These are phyloP conservation scores for Archips xylosteana DNA, from an alignment of 2,888 invertebrate genomes.

Conservation along the genomic window DNA sequence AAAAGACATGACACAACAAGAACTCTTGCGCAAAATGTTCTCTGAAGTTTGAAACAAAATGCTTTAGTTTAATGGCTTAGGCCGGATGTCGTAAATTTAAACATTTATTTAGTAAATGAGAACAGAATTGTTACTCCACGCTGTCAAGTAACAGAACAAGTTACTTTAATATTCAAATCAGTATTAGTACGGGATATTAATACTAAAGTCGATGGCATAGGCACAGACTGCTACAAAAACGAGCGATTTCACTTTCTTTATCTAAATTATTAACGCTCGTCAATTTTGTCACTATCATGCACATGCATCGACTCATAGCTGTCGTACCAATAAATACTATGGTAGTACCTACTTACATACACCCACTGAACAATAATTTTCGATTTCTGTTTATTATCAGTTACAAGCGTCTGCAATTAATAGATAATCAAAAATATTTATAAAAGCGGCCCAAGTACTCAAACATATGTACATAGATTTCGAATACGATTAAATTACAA, in stretches of 20 bases:
- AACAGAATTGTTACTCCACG: not conserved
- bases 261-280: not conserved
- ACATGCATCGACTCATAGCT: not conserved
- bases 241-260: not conserved
- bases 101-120: conserved; percentile 11
- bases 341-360: too few relatives aligned
- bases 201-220: not conserved
- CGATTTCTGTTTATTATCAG: not conserved
- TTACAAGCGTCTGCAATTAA: too few relatives aligned
- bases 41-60: conserved; percentile 1
- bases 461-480: not conserved
- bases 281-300: not conserved
- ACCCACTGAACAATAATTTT: not conserved
- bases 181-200: not conserved
- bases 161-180: conserved; percentile 3
- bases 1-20: not conserved
- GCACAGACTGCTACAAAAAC: not conserved
- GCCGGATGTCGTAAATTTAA: conserved; percentile 13
- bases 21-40: not conserved
- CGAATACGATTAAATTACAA: not conserved
- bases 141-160: conserved; percentile 11
- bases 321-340: too few relatives aligned
- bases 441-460: not conserved
- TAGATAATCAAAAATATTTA: not conserved
- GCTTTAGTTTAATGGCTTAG: not conserved